Evolutionary conservation across 2,888 invertebrate genomes (phyloP).

Genomic region (Isotomurus palustris): DNA sequence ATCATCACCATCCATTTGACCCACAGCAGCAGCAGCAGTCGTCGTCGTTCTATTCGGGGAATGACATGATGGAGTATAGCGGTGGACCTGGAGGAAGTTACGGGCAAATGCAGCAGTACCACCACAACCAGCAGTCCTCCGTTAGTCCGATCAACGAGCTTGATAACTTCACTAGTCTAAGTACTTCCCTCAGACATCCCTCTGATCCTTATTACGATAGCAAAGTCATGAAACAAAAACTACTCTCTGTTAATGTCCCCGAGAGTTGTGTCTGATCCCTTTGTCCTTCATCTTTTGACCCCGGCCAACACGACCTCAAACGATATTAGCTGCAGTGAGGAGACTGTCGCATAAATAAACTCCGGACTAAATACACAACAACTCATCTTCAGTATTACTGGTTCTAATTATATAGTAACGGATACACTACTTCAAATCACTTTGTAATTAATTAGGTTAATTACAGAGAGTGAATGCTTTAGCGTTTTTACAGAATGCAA

Average conservation of each 20-base stretch:
- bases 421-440: too few relatives aligned
- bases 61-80: too few relatives aligned
- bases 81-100: not conserved
- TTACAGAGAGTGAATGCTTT: too few relatives aligned
- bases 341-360: too few relatives aligned
- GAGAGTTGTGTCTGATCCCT: conserved; percentile 43
- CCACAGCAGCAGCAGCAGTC: conserved; percentile 28
- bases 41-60: conserved; percentile 10
- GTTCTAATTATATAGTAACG: too few relatives aligned
- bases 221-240: conserved; percentile 46
- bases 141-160: conserved; percentile 38
- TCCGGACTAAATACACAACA: too few relatives aligned
- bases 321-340: conserved; percentile 1
- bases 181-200: conserved; percentile 37
- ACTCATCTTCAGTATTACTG: too few relatives aligned
- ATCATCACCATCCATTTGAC: conserved; percentile 33
- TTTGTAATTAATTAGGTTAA: too few relatives aligned
- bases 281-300: conserved; percentile 10
- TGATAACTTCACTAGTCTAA: conserved; percentile 39
- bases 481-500: too few relatives aligned
- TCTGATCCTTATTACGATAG: conserved; percentile 44
- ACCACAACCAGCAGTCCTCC: conserved; percentile 22
- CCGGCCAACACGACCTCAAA: conserved; percentile 1
- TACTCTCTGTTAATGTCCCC: conserved; percentile 44
- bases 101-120: conserved; percentile 22